A percentile compares a stretch with the other conserved stretches of the same genome.
phyloP scores from a whole-genome alignment of 2,888 invertebrate species.

The Phlogophora meticulosa region DNA sequence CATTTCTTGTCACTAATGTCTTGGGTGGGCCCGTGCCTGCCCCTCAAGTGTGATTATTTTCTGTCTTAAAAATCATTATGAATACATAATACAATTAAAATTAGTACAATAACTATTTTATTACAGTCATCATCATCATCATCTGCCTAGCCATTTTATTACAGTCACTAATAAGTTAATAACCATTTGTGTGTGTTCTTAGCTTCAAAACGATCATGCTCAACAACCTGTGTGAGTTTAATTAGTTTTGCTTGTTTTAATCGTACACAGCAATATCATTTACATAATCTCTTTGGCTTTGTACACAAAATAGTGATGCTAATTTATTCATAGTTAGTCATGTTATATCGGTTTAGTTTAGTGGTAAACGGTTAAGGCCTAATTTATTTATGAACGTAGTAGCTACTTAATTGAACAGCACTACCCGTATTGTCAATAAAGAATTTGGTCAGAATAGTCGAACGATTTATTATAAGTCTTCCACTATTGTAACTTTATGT shows the following conservation, averaged over 20 bases:
- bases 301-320: constrained; percentile 5
- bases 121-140: too few species aligned
- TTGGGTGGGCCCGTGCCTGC: too few species aligned
- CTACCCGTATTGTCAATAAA: constrained; percentile 3
- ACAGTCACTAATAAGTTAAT: constrained; percentile 8
- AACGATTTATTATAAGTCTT: constrained; percentile 12
- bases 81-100: constrained; percentile 1
- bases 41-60: too few species aligned
- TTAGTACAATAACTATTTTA: too few species aligned
- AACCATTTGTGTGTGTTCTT: background rate
- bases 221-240: constrained; percentile 10
- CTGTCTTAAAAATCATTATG: background rate
- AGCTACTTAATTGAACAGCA: background rate
- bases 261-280: constrained; percentile 14
- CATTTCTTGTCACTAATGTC: too few species aligned
- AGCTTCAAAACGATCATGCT: constrained; percentile 8
- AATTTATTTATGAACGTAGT: background rate
- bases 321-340: constrained; percentile 21
- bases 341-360: background rate
- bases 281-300: constrained; percentile 18
- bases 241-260: constrained; percentile 27
- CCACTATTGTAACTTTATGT: background rate
- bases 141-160: too few species aligned
- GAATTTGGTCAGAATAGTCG: constrained; percentile 4
- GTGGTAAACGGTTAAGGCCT: background rate